Evolutionary conservation across 2,113 vertebrate genomes (phyloP), one percentile per base, ranked within the genome.

Genomic region (Microcebus ravelobensis): DNA sequence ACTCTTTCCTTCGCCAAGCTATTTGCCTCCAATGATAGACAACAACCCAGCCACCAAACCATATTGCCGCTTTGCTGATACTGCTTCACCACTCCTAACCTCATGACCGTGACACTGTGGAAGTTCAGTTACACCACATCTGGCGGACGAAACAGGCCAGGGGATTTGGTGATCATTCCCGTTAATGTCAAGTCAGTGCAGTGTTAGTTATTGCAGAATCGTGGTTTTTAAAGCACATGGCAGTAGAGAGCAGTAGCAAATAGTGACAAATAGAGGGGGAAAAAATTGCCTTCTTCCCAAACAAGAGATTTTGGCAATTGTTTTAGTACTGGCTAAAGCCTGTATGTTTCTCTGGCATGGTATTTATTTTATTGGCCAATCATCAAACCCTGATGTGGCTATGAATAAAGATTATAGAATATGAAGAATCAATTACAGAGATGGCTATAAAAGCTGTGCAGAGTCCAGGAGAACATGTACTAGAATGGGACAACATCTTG

Each of bases 381-480:
- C 65, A 85, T 85, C 48, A 97, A 90, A 82, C 50, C n/a, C 71
- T 91, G 77, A 86, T 85, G 73, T 86, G 85, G 63, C 84, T 96
- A 81, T 92, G 91, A 98, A 96, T 96, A 97, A 97, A 96, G 85
- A 96, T 94, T 95, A 90, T 90, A 86, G 94, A 95, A 48, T 87
- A 82, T 68, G 77, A 92, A 94, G 87, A 94, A 87, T 55, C 65
- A 87, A 91, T 95, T 92, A 94, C 48, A 86, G 86, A 85, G 57
- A 85, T 63, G 85, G 25, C 42, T 48, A 20, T 50, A 48, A 55
- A 91, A 92, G 45, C 21, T 86, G 88, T 73, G 50, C 59, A 93
- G 39, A 18, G 67, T 68, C 63, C 61, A 91, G 67, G 81, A 65
- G 36, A 84, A 63, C 39, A n/a, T 4, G 23, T 88, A 52, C 95